Percentiles rank a stretch among this genome's conserved stretches.
Evolutionary conservation across 2,888 invertebrate species (phyloP).

Genomic region (Dynastes grantii): DNA sequence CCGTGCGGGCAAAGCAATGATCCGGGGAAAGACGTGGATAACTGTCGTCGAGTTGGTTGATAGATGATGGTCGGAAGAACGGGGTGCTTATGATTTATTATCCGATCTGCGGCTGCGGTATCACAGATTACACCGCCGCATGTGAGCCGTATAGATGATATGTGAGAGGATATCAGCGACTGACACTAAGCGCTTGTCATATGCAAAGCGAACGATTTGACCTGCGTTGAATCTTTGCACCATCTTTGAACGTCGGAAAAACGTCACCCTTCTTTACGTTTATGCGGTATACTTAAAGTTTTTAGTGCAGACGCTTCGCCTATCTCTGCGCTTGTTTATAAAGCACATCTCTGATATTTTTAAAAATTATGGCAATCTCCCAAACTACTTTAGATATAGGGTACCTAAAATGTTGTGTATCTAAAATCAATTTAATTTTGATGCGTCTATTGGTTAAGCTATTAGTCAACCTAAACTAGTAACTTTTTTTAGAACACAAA

Average conservation of each 20-base stretch:
- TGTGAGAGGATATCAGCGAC: slow-evolving; percentile 67
- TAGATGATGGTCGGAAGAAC: slow-evolving; percentile 65
- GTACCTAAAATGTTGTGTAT: neutral
- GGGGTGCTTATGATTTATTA: slow-evolving; percentile 69
- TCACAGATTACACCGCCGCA: slow-evolving; percentile 68
- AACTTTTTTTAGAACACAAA: too few relatives aligned
- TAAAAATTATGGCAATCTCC: slow-evolving; percentile 27
- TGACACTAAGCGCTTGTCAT: slow-evolving; percentile 66
- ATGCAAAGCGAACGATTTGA: slow-evolving; percentile 59
- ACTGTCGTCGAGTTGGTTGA: slow-evolving; percentile 61
- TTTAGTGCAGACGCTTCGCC: slow-evolving; percentile 40
- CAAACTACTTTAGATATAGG: slow-evolving; percentile 10
- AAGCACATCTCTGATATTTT: slow-evolving; percentile 15
- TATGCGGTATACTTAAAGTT: slow-evolving; percentile 41
- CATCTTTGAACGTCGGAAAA: slow-evolving; percentile 52
- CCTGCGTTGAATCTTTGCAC: slow-evolving; percentile 55
- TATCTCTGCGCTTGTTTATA: slow-evolving; percentile 30
- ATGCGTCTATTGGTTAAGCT: neutral
- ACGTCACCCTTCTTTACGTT: slow-evolving; percentile 43
- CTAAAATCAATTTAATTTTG: neutral
- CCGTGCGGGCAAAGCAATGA: slow-evolving; percentile 55
- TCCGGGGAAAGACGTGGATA: slow-evolving; percentile 58
- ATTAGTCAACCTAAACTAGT: too few relatives aligned
- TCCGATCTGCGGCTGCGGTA: slow-evolving; percentile 67
- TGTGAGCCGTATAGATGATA: slow-evolving; percentile 67